A percentile compares a stretch with the other conserved stretches of the same genome.
These are phyloP conservation scores for Hypotaenidia okinawae DNA, from an alignment of 2,797 vertebrate species.

Conservation along the genomic window DNA sequence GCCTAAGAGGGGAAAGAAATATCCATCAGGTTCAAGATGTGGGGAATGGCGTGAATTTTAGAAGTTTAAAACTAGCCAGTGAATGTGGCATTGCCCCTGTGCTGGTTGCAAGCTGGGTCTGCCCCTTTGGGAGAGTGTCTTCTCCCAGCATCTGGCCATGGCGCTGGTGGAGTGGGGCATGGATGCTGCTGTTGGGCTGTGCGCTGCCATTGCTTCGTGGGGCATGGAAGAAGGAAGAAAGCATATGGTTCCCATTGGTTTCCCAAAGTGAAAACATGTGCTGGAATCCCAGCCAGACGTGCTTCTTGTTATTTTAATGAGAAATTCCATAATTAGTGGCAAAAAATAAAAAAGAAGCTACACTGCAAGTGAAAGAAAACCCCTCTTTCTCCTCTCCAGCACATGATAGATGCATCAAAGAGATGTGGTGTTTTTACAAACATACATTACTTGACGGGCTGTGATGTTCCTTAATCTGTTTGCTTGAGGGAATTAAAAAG, in stretches of 20 bases:
- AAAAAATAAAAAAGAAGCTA: conserved; percentile 41
- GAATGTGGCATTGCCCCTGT: rapidly evolving
- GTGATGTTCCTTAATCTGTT: not conserved
- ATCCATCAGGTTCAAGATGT: not conserved
- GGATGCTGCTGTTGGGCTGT: not conserved
- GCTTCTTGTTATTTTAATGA: conserved; percentile 68
- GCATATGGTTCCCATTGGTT: conserved; percentile 53
- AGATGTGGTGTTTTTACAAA: conserved; percentile 20
- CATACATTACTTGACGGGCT: conserved; percentile 7
- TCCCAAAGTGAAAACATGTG: conserved; percentile 60
- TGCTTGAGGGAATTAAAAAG: not conserved
- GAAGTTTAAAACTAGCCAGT: not conserved
- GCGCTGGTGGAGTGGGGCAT: not conserved
- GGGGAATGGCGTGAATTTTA: not conserved
- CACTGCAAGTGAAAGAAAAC: conserved; percentile 38
- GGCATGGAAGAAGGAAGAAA: not conserved
- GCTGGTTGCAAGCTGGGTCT: too few species aligned
- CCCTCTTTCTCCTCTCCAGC: not conserved
- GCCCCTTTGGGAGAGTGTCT: not conserved
- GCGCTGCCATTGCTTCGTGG: not conserved
- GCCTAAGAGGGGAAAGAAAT: not conserved
- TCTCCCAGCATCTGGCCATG: rapidly evolving
- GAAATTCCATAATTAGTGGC: conserved; percentile 62
- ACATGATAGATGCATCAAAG: not conserved
- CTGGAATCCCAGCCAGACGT: not conserved